Percentiles rank a stretch among this genome's conserved stretches.
Conservation (phyloP, 2,113 vertebrate species). For the Cyphomyrus discorhynchus region DNA sequence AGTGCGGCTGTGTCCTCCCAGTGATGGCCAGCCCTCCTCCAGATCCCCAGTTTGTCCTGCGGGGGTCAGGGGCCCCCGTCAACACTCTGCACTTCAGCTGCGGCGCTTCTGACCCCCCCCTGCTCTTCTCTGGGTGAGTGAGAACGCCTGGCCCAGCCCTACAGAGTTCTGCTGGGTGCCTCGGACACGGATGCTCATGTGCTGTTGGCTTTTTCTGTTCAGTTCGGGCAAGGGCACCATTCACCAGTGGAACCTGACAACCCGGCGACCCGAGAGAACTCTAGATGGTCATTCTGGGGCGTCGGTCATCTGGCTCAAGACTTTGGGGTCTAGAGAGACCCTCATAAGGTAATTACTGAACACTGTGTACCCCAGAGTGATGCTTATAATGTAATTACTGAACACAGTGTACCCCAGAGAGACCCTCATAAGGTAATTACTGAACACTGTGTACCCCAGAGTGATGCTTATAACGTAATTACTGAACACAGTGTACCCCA, state of each 20-base stretch:
- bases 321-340: constrained; percentile 44
- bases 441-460: constrained; percentile 48
- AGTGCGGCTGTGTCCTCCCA: neutral
- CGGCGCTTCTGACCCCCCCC: constrained; percentile 40
- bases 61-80: constrained; percentile 70
- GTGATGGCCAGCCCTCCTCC: constrained; percentile 67
- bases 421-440: constrained; percentile 73
- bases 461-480: constrained; percentile 71
- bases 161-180: neutral
- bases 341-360: constrained; percentile 73
- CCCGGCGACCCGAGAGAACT: constrained; percentile 55
- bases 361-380: constrained; percentile 46
- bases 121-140: constrained; percentile 85
- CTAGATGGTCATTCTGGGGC: constrained; percentile 73
- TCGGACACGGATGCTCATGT: neutral
- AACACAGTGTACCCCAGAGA: constrained; percentile 49
- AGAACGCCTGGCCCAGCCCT: neutral
- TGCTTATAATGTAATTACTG: constrained; percentile 74
- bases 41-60: constrained; percentile 74
- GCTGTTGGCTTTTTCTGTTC: constrained; percentile 19
- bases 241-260: constrained; percentile 83
- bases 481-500: constrained; percentile 54
- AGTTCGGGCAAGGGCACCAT: constrained; percentile 73
- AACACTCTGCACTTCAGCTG: constrained; percentile 76
- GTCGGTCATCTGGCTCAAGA: constrained; percentile 73